These are phyloP conservation scores for Trogon melanurus DNA, from an alignment of 2,113 vertebrate species.

Conservation along the genomic window DNA sequence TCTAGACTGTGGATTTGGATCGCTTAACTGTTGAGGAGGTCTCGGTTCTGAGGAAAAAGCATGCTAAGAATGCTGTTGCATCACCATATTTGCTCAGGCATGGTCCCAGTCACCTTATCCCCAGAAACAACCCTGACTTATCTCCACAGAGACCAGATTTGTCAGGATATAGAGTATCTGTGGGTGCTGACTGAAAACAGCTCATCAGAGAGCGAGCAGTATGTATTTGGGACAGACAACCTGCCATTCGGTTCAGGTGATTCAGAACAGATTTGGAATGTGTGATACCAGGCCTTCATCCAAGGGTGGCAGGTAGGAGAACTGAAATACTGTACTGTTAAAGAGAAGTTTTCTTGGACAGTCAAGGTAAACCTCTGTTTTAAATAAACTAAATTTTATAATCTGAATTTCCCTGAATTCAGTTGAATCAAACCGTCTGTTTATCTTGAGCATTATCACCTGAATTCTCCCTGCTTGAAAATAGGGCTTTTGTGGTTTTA, in stretches of 20 bases:
- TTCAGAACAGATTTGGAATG: background rate
- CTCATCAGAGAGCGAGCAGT: background rate
- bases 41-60: background rate
- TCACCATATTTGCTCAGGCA: constrained; percentile 10
- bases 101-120: background rate
- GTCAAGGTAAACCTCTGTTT: background rate
- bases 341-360: background rate
- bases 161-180: background rate
- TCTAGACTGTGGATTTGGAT: background rate
- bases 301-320: constrained; percentile 5
- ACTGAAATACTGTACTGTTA: background rate
- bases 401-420: background rate
- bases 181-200: background rate
- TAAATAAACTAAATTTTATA: background rate
- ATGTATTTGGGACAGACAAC: background rate
- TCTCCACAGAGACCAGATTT: background rate
- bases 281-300: background rate
- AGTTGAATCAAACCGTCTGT: background rate
- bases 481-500: background rate
- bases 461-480: background rate
- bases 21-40: background rate
- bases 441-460: background rate
- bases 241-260: background rate
- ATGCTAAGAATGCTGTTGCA: background rate
- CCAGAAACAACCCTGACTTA: background rate